These are phyloP conservation scores for Synodontis membranacea DNA, from an alignment of 2,113 vertebrate genomes.

Conservation along the genomic window DNA sequence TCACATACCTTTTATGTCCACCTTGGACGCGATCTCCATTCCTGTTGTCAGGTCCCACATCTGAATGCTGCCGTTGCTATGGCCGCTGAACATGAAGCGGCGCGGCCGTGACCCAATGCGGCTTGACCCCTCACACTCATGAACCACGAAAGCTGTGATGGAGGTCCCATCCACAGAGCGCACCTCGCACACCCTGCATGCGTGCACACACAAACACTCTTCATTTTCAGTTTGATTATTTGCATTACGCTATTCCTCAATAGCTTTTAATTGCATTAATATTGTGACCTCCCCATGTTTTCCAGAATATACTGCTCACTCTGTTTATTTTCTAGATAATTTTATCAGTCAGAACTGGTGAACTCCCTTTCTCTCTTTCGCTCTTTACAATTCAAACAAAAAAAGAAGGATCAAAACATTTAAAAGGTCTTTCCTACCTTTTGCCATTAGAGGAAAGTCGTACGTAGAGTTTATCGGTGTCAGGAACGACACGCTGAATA, in stretches of 20 bases:
- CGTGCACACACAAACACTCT: neutral
- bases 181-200: conserved; percentile 82
- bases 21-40: conserved; percentile 81
- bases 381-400: neutral
- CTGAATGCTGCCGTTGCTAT: conserved; percentile 87
- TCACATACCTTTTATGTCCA: conserved; percentile 64
- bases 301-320: neutral
- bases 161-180: conserved; percentile 81
- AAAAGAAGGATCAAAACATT: no score
- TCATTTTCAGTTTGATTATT: neutral
- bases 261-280: neutral
- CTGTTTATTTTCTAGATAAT: neutral
- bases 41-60: conserved; percentile 93
- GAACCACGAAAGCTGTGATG: conserved; percentile 86
- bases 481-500: conserved; percentile 88
- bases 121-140: conserved; percentile 89
- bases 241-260: neutral
- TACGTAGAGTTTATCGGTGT: conserved; percentile 84
- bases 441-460: conserved; percentile 88
- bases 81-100: conserved; percentile 87
- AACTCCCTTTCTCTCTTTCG: neutral
- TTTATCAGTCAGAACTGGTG: neutral
- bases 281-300: neutral
- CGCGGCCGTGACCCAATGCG: conserved; percentile 82
- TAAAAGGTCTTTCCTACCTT: conserved; percentile 70